Percentiles rank a stretch among this genome's conserved stretches.
Evolutionary conservation across 2,797 vertebrate genomes (phyloP).

Genomic region (Pogonophryne albipinna): DNA sequence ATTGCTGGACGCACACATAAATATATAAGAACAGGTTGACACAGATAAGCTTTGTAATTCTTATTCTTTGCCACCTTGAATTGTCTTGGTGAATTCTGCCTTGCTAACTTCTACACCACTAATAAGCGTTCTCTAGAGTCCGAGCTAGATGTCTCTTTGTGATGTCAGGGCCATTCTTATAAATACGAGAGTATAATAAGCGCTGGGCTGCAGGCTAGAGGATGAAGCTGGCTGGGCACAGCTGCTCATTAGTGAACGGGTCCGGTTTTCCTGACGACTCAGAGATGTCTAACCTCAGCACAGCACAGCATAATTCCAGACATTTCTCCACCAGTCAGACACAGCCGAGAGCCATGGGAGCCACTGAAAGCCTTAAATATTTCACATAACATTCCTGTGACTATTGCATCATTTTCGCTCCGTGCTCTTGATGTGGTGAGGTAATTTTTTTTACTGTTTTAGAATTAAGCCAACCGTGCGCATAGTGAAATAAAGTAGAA

Average conservation of each 20-base stretch:
- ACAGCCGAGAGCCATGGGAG: constrained; percentile 33
- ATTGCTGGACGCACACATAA: constrained; percentile 10
- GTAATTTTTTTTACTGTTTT: background rate
- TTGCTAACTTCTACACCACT: constrained; percentile 51
- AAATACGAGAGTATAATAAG: constrained; percentile 69
- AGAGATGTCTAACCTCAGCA: constrained; percentile 56
- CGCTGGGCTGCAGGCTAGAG: constrained; percentile 43
- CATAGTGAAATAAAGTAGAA: constrained; percentile 4
- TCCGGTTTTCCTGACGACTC: constrained; percentile 65
- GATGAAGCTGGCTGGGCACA: constrained; percentile 46
- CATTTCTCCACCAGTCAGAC: constrained; percentile 55
- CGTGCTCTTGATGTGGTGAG: background rate
- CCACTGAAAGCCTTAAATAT: constrained; percentile 49
- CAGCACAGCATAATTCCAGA: constrained; percentile 44
- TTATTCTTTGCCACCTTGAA: constrained; percentile 37
- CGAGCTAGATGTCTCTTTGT: constrained; percentile 43
- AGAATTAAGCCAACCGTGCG: background rate
- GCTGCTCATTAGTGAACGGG: constrained; percentile 73
- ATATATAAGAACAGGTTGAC: constrained; percentile 19
- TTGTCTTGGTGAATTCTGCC: constrained; percentile 45
- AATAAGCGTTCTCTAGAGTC: constrained; percentile 61
- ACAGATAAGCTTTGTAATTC: constrained; percentile 41
- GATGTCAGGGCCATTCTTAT: constrained; percentile 54
- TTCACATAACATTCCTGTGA: constrained; percentile 33
- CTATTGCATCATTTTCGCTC: constrained; percentile 21